Evolutionary conservation across 92 coral and sea anemone genomes (phyloP).

Genomic region (Paragorgia papillata): DNA sequence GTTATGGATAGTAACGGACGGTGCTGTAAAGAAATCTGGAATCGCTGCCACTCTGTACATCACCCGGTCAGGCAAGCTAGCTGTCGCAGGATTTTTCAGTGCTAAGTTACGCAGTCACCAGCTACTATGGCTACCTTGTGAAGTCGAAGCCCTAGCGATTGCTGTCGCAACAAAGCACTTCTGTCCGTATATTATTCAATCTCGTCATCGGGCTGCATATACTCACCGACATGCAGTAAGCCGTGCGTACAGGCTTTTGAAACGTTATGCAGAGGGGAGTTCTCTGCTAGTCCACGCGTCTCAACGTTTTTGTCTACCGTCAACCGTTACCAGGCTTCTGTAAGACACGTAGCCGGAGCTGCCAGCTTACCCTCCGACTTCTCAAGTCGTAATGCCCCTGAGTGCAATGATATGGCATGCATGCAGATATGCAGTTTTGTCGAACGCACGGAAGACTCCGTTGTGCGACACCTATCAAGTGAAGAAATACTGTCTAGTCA

Average conservation of each 20-base stretch:
- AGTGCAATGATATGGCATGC: constrained; percentile 22
- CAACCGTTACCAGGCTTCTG: constrained; percentile 33
- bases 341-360: constrained; percentile 36
- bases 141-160: constrained; percentile 9
- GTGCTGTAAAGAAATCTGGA: background rate
- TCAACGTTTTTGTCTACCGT: constrained; percentile 27
- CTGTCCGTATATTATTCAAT: background rate
- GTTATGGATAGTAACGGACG: constrained; percentile 11
- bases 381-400: constrained; percentile 36
- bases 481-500: background rate
- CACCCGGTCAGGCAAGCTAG: background rate
- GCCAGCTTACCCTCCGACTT: constrained; percentile 45
- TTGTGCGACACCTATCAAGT: background rate
- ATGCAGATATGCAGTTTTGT: constrained; percentile 50
- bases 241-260: constrained; percentile 19
- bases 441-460: background rate
- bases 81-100: constrained; percentile 11
- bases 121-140: constrained; percentile 2
- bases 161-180: background rate
- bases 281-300: constrained; percentile 5
- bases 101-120: background rate
- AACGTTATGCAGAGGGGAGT: background rate
- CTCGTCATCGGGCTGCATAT: background rate
- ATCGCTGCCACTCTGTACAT: background rate
- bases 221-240: background rate